These are phyloP conservation scores for Leucophenga varia DNA, from an alignment of 1,140 invertebrate genomes.

Conservation along the genomic window DNA sequence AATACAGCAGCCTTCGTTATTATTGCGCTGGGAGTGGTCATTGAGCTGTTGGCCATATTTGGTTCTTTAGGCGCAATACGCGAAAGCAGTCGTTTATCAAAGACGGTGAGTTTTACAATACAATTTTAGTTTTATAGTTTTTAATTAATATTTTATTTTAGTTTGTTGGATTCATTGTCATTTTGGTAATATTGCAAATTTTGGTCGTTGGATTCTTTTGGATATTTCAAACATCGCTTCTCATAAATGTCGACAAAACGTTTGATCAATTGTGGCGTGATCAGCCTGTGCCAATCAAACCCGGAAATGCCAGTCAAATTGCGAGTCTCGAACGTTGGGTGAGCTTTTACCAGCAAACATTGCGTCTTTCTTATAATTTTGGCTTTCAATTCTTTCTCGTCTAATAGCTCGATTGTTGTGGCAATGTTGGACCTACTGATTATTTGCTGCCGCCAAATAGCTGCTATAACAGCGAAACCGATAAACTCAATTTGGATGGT, in stretches of 20 bases:
- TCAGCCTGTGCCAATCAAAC: slow-evolving; percentile 42
- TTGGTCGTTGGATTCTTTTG: slow-evolving; percentile 38
- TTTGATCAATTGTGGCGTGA: slow-evolving; percentile 44
- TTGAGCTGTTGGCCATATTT: slow-evolving; percentile 27
- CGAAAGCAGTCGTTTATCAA: slow-evolving; percentile 39
- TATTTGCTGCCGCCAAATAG: slow-evolving; percentile 57
- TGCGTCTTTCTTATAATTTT: neutral
- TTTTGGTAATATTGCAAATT: slow-evolving; percentile 34
- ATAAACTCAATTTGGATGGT: slow-evolving; percentile 40
- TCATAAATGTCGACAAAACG: slow-evolving; percentile 44
- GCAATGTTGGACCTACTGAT: slow-evolving; percentile 58
- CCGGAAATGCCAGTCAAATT: slow-evolving; percentile 45
- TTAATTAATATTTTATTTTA: slow-evolving; percentile 5
- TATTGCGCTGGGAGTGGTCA: slow-evolving; percentile 29
- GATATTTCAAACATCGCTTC: slow-evolving; percentile 40
- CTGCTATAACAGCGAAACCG: slow-evolving; percentile 37
- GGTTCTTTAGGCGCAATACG: slow-evolving; percentile 38
- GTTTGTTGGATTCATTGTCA: slow-evolving; percentile 33
- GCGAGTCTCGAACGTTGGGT: slow-evolving; percentile 45
- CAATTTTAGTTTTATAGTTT: neutral
- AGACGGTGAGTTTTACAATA: slow-evolving; percentile 25
- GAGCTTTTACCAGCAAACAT: slow-evolving; percentile 22
- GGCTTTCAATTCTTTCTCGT: neutral
- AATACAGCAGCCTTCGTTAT: slow-evolving; percentile 36
- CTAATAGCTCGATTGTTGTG: slow-evolving; percentile 65